Percentiles rank a stretch among this genome's conserved stretches.
Evolutionary conservation across 2,113 vertebrate species (phyloP).

Genomic region (Thunnus thynnus): DNA sequence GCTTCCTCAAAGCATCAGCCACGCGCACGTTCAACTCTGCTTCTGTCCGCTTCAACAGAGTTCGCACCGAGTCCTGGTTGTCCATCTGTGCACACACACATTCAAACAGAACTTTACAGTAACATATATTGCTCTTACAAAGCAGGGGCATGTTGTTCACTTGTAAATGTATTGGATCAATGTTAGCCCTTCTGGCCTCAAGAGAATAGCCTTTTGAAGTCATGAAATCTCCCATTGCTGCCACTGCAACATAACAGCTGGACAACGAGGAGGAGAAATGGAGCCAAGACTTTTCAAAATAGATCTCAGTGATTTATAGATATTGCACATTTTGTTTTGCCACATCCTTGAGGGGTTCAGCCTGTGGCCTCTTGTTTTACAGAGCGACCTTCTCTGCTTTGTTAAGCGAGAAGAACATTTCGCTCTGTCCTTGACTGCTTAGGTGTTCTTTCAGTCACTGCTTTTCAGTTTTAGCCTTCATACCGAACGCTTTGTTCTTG

Average conservation of each 20-base stretch:
- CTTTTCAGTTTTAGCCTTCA: conserved; percentile 19
- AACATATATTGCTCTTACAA: not conserved
- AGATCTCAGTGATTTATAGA: conserved; percentile 13
- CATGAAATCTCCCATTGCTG: conserved; percentile 7
- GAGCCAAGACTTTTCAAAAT: not conserved
- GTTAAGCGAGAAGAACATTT: conserved; percentile 21
- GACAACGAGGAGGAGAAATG: not conserved
- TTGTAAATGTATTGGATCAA: conserved; percentile 18
- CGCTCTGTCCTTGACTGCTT: conserved; percentile 25
- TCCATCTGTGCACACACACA: conserved; percentile 86
- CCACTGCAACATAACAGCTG: not conserved
- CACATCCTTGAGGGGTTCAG: conserved; percentile 14
- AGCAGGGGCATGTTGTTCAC: not conserved
- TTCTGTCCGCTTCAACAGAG: conserved; percentile 93
- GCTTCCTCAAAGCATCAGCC: conserved; percentile 93
- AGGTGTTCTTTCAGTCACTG: conserved; percentile 5
- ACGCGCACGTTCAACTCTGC: conserved; percentile 94
- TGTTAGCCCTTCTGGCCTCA: conserved; percentile 4
- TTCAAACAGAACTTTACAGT: conserved; percentile 24
- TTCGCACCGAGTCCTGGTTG: conserved; percentile 93
- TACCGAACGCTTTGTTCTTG: conserved; percentile 9
- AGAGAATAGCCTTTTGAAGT: conserved; percentile 13
- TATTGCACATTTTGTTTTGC: not conserved
- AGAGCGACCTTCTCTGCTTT: conserved; percentile 21
- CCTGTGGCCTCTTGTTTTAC: conserved; percentile 8